Conservation (phyloP, 2,797 vertebrate species). For the Poeciliopsis turneri region DNA sequence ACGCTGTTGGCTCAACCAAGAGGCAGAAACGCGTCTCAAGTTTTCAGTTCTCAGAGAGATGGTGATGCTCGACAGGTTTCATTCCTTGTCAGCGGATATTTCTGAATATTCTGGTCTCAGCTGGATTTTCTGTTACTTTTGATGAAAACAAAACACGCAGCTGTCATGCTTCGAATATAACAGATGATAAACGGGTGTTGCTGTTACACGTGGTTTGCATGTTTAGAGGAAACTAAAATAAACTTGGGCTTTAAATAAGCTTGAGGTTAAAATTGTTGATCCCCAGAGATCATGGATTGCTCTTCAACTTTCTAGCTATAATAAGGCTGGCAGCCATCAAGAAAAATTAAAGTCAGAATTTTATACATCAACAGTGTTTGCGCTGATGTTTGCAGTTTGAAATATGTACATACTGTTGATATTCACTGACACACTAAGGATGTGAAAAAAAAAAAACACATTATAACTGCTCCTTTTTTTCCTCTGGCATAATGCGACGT, state of each 20-base stretch:
- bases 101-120: slow-evolving; percentile 30
- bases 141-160: neutral
- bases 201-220: neutral
- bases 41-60: slow-evolving; percentile 50
- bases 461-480: neutral
- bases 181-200: neutral
- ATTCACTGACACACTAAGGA: neutral
- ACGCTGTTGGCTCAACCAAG: slow-evolving; percentile 46
- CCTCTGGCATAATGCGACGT: neutral
- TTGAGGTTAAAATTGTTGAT: neutral
- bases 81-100: slow-evolving; percentile 29
- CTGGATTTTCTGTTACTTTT: neutral
- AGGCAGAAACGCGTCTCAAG: slow-evolving; percentile 47
- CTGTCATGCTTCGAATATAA: neutral
- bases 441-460: neutral
- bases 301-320: neutral
- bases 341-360: neutral
- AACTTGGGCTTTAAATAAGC: neutral
- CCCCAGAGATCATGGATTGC: neutral
- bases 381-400: neutral
- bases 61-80: slow-evolving; percentile 57
- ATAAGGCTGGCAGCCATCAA: neutral
- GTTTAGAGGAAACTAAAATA: neutral
- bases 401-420: neutral
- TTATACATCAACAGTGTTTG: neutral